Base-by-base conservation (phyloP, 2,888 invertebrate species). In the Heteropelma amictum region DNA sequence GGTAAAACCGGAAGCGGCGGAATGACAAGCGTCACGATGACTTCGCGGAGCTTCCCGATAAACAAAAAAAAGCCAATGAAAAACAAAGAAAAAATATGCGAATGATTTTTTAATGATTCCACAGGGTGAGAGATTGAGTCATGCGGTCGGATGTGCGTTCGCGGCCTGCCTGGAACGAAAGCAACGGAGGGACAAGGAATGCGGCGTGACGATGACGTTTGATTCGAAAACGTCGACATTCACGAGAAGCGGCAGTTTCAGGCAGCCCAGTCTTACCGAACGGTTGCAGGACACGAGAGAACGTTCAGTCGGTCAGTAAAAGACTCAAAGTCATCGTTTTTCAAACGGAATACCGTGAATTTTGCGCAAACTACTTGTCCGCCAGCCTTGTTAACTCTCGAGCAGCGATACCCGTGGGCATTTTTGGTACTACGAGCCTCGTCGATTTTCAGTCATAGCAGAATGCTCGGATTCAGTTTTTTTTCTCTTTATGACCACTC, bases 101-200 rank as follows among this genome's bases (percentile, higher is more conserved):
- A 35, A 12, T 54, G 12, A 6, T 8, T 5, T 19, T 30, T 40
- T 4, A 17, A 42, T 4, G 10, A 63, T 17, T 56, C 35, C 72
- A 45, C 87, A 94, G 94, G 99, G 99, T 70, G 99, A 99, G 91
- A 93, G 99, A 49, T 91, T 99, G 79, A 98, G 98, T 83, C 99
- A 99, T 90, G 99, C 99, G 1, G 99, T 99, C 26, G 99, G 99
- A 40, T 99, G 99, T 91, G 99, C 99, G 54, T 99, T 99, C 91
- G 97, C 98, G 64, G 97, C 98, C 1, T 99, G 99, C 86, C 91
- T 99, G 81, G 99, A 99, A 89, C 93, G 97, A 85, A 99, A 99
- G 90, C 98, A 99, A 90, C 95, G 97, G 79, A 92, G 99, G 76
- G 99, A 99, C 89, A 98, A 98, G 89, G 98, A 99, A 89, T 97